Evolutionary conservation across 1,140 invertebrate genomes (phyloP).

Genomic region (Dendroctonus ponderosae): DNA sequence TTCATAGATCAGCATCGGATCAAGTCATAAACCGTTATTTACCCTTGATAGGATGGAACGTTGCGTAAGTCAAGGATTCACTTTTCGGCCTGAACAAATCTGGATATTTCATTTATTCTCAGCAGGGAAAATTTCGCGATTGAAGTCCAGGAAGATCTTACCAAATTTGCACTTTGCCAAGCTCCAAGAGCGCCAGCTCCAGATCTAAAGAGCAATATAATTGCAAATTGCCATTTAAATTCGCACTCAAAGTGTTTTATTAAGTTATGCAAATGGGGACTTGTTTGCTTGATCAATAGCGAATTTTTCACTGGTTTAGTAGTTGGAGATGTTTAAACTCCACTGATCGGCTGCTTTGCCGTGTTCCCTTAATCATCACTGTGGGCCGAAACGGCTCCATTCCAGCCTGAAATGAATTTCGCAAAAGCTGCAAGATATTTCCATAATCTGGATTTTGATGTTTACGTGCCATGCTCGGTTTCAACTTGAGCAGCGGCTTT

Average conservation of each 20-base stretch:
- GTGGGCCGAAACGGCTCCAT: not conserved
- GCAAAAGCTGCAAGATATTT: not conserved
- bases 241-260: constrained; percentile 2
- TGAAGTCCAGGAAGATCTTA: not conserved
- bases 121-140: constrained; percentile 1
- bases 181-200: not conserved
- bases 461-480: no score
- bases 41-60: not conserved
- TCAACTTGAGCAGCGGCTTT: no score
- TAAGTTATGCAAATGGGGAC: not conserved
- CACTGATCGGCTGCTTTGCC: not conserved
- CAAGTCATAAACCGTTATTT: no score
- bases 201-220: constrained; percentile 3
- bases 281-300: constrained; percentile 1
- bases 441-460: no score
- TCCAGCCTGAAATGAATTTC: not conserved
- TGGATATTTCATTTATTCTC: not conserved
- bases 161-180: not conserved
- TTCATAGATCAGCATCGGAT: no score
- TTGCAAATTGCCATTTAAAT: constrained; percentile 4
- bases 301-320: constrained; percentile 2
- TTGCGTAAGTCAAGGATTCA: not conserved
- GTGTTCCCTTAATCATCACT: not conserved
- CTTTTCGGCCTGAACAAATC: not conserved
- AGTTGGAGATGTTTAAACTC: not conserved